A percentile compares a stretch with the other conserved stretches of the same genome.
These are phyloP conservation scores for Agriopis marginaria DNA, from an alignment of 2,888 invertebrate species.

Conservation along the genomic window DNA sequence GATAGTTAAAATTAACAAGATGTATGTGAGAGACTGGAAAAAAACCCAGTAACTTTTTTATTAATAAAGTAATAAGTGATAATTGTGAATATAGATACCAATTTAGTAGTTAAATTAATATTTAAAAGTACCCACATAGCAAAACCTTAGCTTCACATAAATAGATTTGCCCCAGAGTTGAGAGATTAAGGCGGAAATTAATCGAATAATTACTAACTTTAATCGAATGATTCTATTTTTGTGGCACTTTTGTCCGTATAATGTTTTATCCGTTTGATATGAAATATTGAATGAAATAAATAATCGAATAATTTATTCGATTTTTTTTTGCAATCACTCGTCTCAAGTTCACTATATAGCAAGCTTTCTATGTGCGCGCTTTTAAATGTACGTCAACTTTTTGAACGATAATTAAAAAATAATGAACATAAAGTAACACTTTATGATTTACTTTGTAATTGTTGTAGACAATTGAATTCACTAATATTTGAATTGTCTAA, in stretches of 20 bases:
- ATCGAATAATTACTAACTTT: background rate
- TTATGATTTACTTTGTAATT: too few relatives aligned
- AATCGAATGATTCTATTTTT: too few relatives aligned
- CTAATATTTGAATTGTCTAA: too few relatives aligned
- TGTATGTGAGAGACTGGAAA: too few relatives aligned
- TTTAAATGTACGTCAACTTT: slow-evolving; percentile 40
- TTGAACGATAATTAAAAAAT: background rate
- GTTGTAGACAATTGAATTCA: too few relatives aligned
- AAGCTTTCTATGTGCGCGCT: slow-evolving; percentile 46
- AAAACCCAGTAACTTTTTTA: too few relatives aligned
- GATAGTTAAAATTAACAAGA: too few relatives aligned
- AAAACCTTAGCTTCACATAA: slow-evolving; percentile 7
- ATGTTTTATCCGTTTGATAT: too few relatives aligned
- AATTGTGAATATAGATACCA: background rate
- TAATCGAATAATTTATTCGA: slow-evolving; percentile 7
- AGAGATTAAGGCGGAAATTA: background rate
- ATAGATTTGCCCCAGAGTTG: background rate
- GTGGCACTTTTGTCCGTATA: too few relatives aligned
- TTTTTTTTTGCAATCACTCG: slow-evolving; percentile 1
- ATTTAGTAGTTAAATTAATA: background rate
- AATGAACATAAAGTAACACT: background rate
- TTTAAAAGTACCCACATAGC: slow-evolving; percentile 30
- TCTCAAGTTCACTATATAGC: background rate
- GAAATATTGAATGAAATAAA: too few relatives aligned
- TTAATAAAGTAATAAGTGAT: background rate